A percentile compares a stretch with the other conserved stretches of the same genome.
Evolutionary conservation across 1,140 invertebrate genomes (phyloP).

Genomic region (Glossosoma conforme): DNA sequence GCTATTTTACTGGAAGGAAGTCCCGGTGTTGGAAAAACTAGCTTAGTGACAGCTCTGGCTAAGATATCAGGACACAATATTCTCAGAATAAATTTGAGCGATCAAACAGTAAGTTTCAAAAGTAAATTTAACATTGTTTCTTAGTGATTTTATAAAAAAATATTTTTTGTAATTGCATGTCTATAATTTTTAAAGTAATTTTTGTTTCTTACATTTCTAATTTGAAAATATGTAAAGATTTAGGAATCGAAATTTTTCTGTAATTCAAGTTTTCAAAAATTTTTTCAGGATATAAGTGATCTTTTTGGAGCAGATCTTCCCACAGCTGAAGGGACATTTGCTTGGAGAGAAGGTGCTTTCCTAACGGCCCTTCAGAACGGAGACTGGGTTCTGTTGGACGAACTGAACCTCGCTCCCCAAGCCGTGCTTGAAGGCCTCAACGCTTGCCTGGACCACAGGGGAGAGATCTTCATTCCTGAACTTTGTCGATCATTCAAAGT

Average conservation of each 20-base stretch:
- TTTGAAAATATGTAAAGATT: too few relatives aligned
- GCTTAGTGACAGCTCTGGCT: constrained; percentile 87
- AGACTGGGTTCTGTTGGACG: constrained; percentile 97
- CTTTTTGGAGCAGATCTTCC: constrained; percentile 98
- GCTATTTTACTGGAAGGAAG: constrained; percentile 95
- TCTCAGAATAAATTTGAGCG: constrained; percentile 94
- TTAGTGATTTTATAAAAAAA: not conserved
- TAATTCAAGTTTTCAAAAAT: too few relatives aligned
- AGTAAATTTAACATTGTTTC: too few relatives aligned
- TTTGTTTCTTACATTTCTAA: not conserved
- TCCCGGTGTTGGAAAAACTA: constrained; percentile 98
- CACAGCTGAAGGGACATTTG: constrained; percentile 89
- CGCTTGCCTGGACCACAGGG: constrained; percentile 96
- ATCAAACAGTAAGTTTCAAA: constrained; percentile 91
- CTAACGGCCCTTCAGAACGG: constrained; percentile 87
- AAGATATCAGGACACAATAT: constrained; percentile 76
- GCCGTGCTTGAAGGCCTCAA: constrained; percentile 97
- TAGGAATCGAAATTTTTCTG: too few relatives aligned
- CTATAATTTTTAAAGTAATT: not conserved
- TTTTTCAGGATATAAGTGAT: constrained; percentile 84
- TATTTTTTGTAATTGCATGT: not conserved
- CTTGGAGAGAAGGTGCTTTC: constrained; percentile 95
- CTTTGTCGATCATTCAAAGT: constrained; percentile 82
- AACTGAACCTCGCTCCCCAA: constrained; percentile 97
- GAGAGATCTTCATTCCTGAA: constrained; percentile 95